Conservation (phyloP, 1,140 invertebrate genomes). For the Oryctes rhinoceros region DNA sequence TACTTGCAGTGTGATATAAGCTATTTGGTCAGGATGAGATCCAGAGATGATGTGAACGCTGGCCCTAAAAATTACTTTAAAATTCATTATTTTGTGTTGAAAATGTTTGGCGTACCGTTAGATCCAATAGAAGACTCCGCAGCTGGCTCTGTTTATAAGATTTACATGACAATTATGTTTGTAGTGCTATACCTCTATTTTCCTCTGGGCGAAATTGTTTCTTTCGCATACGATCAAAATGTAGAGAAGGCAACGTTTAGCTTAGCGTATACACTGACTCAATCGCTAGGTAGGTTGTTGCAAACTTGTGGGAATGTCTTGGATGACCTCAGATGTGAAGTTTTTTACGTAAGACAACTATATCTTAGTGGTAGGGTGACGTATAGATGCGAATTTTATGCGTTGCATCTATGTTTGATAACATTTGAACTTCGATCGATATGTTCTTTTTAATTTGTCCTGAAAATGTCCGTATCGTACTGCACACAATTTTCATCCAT, state of each 20-base stretch:
- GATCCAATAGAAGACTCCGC: background rate
- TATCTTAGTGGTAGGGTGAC: too few species aligned
- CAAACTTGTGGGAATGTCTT: too few species aligned
- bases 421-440: too few species aligned
- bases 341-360: too few species aligned
- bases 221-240: conserved; percentile 17
- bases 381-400: too few species aligned
- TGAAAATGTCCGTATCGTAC: too few species aligned
- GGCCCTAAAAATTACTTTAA: conserved; percentile 19
- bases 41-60: too few species aligned
- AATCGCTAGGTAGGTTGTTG: background rate
- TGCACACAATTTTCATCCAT: too few species aligned
- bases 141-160: background rate
- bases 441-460: background rate
- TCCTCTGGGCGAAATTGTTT: background rate
- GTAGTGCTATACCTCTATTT: background rate
- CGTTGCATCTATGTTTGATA: too few species aligned
- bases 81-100: background rate
- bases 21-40: too few species aligned
- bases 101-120: conserved; percentile 2
- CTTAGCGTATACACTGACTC: conserved; percentile 40
- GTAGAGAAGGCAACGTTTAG: conserved; percentile 41
- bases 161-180: background rate
- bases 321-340: too few species aligned
- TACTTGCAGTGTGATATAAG: too few species aligned